These are phyloP conservation scores for Serilophus lunatus DNA, from an alignment of 2,113 vertebrate genomes.

Conservation along the genomic window DNA sequence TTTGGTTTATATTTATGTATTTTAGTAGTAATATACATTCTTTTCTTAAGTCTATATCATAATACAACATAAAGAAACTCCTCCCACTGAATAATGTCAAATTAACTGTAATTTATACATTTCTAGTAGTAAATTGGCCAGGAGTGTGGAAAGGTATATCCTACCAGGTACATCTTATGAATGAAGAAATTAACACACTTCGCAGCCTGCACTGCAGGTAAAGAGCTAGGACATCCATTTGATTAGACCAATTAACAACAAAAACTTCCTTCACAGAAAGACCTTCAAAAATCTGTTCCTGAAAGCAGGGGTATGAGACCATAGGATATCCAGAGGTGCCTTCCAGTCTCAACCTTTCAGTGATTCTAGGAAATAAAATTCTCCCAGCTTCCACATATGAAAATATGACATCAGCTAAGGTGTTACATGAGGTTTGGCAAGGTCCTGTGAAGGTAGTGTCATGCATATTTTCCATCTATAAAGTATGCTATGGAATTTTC, in stretches of 20 bases:
- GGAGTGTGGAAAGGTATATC: not conserved
- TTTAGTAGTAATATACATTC: not conserved
- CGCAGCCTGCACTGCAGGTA: not conserved
- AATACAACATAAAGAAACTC: not conserved
- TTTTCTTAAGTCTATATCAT: not conserved
- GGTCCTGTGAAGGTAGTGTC: not conserved
- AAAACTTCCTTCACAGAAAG: not conserved
- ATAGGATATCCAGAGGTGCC: not conserved
- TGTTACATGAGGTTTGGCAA: not conserved
- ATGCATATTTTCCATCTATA: not conserved
- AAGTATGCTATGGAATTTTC: not conserved
- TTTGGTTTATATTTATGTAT: not conserved
- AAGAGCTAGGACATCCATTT: not conserved
- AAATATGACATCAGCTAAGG: not conserved
- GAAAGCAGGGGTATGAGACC: not conserved
- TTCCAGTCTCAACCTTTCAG: not conserved
- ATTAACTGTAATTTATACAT: not conserved
- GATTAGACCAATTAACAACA: not conserved
- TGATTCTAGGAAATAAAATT: not conserved
- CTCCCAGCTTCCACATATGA: not conserved
- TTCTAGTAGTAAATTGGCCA: not conserved
- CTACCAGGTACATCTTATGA: not conserved
- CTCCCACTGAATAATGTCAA: not conserved
- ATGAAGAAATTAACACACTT: not conserved
- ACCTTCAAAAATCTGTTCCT: not conserved